Evolutionary conservation across 2,888 invertebrate genomes (phyloP).

Genomic region (Iselma pallidipennis): DNA sequence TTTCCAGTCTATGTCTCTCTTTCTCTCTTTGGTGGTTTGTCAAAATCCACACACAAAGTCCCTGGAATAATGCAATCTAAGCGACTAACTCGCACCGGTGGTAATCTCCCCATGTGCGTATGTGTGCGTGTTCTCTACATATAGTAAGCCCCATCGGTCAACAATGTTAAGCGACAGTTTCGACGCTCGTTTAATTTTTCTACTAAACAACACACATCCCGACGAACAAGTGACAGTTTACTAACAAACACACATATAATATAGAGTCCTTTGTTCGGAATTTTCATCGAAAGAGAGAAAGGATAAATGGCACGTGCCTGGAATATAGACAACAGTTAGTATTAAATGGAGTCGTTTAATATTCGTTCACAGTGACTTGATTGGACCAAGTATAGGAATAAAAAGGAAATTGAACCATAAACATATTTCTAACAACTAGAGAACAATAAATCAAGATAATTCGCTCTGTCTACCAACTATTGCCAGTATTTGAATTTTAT

Average conservation of each 20-base stretch:
- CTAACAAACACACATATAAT: not conserved
- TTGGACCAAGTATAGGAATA: not conserved
- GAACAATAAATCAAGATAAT: not conserved
- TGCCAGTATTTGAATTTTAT: not conserved
- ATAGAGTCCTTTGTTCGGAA: not conserved
- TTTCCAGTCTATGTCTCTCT: too few species aligned
- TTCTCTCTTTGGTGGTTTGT: not conserved
- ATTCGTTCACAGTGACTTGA: not conserved
- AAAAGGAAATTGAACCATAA: not conserved
- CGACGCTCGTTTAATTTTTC: not conserved
- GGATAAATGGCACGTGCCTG: not conserved
- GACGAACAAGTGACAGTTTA: not conserved
- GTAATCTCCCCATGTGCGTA: conserved; percentile 12
- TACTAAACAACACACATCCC: not conserved
- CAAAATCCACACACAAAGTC: conserved; percentile 14
- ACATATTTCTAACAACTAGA: not conserved
- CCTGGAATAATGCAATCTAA: conserved; percentile 17
- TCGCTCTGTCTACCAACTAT: not conserved
- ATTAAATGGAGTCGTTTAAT: not conserved
- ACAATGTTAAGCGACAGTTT: not conserved
- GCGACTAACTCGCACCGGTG: conserved; percentile 17
- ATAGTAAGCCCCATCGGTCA: not conserved
- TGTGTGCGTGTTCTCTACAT: not conserved
- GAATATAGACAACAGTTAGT: not conserved
- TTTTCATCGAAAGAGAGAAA: not conserved